Percentiles rank a stretch among this genome's conserved stretches.
phyloP scores from a whole-genome alignment of 2,888 invertebrate species.

The Apamea sordens region DNA sequence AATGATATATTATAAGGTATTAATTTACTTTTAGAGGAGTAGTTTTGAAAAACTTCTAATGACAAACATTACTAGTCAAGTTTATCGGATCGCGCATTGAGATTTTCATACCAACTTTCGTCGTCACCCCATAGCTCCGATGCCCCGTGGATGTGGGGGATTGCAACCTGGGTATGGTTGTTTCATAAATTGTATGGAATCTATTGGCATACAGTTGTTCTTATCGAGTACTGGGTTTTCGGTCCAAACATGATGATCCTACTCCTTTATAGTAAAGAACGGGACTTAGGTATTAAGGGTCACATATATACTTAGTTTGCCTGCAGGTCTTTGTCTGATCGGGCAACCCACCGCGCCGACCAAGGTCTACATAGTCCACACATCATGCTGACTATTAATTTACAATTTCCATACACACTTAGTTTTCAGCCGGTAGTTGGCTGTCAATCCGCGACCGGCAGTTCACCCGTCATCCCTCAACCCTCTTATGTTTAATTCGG shows the following conservation, averaged over 20 bases:
- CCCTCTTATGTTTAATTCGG: too few relatives aligned
- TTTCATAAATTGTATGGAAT: not conserved
- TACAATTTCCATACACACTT: too few relatives aligned
- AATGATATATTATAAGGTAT: too few relatives aligned
- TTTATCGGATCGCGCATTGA: not conserved
- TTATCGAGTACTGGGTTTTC: not conserved
- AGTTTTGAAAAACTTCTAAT: not conserved
- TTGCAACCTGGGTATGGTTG: not conserved
- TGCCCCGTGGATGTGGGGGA: too few relatives aligned
- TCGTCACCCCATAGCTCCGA: not conserved
- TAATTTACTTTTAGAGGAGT: too few relatives aligned
- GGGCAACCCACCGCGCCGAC: too few relatives aligned
- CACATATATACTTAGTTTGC: not conserved
- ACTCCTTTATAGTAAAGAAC: not conserved
- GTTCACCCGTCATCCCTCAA: too few relatives aligned
- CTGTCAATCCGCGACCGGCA: too few relatives aligned
- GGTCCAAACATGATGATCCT: not conserved
- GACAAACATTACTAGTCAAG: not conserved
- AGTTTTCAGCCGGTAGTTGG: too few relatives aligned
- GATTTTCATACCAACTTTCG: not conserved
- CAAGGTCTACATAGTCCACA: too few relatives aligned
- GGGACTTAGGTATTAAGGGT: too few relatives aligned
- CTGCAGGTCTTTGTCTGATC: not conserved
- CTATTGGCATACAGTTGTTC: not conserved
- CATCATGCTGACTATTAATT: too few relatives aligned